Evolutionary conservation across 1,140 invertebrate species (phyloP).

Genomic region (Ditylenchus dipsaci): DNA sequence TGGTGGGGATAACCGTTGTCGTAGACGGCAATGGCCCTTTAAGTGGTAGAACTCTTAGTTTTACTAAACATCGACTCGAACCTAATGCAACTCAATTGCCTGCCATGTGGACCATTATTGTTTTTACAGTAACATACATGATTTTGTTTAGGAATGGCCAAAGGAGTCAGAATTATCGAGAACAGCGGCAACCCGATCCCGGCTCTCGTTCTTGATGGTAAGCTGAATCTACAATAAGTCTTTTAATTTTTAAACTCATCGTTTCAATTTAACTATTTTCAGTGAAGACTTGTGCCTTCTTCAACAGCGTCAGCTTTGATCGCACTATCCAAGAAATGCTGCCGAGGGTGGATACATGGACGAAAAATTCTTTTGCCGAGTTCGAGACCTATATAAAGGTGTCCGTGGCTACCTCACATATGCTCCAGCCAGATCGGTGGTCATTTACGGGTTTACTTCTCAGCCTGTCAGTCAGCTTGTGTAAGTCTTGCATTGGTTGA

Average conservation of each 20-base stretch:
- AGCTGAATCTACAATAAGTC: background rate
- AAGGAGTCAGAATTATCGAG: conserved; percentile 25
- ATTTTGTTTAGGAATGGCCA: conserved; percentile 8
- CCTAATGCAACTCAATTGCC: too few species aligned
- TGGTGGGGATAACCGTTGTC: too few species aligned
- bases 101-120: too few species aligned
- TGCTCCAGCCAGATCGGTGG: conserved; percentile 22
- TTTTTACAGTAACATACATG: too few species aligned
- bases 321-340: conserved; percentile 14
- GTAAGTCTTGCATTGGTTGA: background rate
- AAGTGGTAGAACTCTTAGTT: too few species aligned
- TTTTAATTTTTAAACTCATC: too few species aligned
- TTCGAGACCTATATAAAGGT: conserved; percentile 19
- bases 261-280: too few species aligned
- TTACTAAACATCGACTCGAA: too few species aligned
- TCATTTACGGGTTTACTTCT: conserved; percentile 14
- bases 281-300: conserved; percentile 32
- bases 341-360: background rate
- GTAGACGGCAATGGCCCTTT: too few species aligned
- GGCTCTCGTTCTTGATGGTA: conserved; percentile 24
- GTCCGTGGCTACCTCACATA: conserved; percentile 23
- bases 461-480: conserved; percentile 7
- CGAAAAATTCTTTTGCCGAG: conserved; percentile 9
- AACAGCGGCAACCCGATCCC: conserved; percentile 17
- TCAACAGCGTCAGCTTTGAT: conserved; percentile 1